A percentile compares a stretch with the other conserved stretches of the same genome.
These are phyloP conservation scores for Lithophane semibrunnea DNA, from an alignment of 2,888 invertebrate genomes.

Conservation along the genomic window DNA sequence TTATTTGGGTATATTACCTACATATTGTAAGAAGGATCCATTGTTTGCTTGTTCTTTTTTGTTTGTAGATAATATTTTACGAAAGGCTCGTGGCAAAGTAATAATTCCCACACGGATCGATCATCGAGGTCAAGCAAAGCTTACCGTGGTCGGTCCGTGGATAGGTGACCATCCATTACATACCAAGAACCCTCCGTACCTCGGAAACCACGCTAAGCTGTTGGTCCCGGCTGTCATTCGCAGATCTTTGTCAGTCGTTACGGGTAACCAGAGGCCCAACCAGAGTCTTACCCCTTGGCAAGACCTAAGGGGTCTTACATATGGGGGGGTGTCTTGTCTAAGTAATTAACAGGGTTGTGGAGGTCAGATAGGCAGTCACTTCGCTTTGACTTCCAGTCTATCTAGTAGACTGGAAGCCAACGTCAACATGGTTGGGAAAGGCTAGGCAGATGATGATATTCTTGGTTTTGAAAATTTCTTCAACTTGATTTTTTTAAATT, in stretches of 20 bases:
- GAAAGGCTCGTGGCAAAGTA: not conserved
- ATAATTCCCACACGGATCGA: not conserved
- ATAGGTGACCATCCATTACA: not conserved
- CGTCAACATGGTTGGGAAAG: too few relatives aligned
- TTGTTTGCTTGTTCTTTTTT: constrained; percentile 4
- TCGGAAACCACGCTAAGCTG: not conserved
- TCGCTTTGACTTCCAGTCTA: too few relatives aligned
- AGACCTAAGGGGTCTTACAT: too few relatives aligned
- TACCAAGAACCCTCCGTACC: too few relatives aligned
- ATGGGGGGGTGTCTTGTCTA: too few relatives aligned
- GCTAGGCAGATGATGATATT: not conserved
- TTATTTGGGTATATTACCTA: not conserved
- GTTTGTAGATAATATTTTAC: not conserved
- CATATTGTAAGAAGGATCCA: constrained; percentile 1
- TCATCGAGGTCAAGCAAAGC: not conserved
- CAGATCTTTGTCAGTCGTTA: not conserved
- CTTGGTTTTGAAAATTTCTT: not conserved
- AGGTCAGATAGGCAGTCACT: not conserved
- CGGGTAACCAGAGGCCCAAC: too few relatives aligned
- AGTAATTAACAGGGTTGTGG: not conserved
- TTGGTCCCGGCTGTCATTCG: not conserved
- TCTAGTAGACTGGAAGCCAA: not conserved
- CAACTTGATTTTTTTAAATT: not conserved
- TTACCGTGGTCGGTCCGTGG: not conserved
- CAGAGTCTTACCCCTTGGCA: not conserved